Conservation (phyloP, 2,888 invertebrate genomes). For the Netelia virgata region DNA sequence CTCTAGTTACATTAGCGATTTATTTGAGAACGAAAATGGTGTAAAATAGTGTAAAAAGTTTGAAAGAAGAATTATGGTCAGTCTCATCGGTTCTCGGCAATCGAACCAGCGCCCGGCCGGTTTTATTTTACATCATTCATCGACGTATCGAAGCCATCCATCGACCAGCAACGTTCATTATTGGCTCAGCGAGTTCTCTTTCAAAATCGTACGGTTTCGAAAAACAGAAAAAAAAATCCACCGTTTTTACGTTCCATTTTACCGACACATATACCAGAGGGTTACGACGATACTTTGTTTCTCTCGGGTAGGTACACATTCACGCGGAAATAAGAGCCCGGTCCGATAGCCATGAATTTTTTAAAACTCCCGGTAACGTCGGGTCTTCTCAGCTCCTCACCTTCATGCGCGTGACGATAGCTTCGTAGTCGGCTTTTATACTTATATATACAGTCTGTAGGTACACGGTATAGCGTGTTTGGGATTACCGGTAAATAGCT, state of each 20-base stretch:
- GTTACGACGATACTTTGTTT: background rate
- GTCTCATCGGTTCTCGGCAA: too few species aligned
- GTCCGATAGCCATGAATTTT: constrained; percentile 43
- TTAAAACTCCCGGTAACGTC: constrained; percentile 29
- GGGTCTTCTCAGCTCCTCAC: background rate
- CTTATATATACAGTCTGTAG: background rate
- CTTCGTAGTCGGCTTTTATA: background rate
- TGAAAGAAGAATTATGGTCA: too few species aligned
- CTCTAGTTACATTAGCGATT: too few species aligned
- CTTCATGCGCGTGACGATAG: background rate
- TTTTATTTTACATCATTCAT: background rate
- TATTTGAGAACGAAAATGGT: too few species aligned
- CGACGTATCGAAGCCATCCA: background rate
- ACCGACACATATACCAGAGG: background rate
- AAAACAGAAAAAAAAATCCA: background rate
- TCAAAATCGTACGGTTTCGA: background rate
- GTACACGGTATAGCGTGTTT: background rate
- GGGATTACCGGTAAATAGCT: background rate
- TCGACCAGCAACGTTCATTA: background rate
- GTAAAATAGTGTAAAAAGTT: too few species aligned
- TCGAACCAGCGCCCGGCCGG: too few species aligned
- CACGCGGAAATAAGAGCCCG: constrained; percentile 39
- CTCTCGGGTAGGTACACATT: constrained; percentile 8
- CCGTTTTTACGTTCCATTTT: background rate
- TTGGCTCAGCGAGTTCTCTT: background rate